Evolutionary conservation across 2,797 vertebrate species (phyloP).

Genomic region (Poeciliopsis infans): DNA sequence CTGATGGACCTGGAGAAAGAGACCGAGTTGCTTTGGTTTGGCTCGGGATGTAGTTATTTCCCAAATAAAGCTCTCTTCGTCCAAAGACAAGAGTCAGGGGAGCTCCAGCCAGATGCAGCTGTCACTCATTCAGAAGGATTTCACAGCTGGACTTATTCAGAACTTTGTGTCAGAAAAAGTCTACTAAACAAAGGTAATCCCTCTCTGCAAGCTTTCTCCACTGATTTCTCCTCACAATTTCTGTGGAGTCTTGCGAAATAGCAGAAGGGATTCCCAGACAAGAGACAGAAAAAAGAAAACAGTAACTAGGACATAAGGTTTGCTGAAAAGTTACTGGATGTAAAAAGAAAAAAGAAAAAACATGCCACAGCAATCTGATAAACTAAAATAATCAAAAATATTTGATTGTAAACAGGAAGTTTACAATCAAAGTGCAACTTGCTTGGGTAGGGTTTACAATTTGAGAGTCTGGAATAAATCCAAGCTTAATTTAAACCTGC

Average conservation of each 20-base stretch:
- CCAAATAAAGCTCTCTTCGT: constrained; percentile 67
- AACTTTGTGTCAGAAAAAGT: constrained; percentile 85
- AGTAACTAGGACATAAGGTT: constrained; percentile 11
- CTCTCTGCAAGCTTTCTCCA: constrained; percentile 42
- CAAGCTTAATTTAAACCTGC: not conserved
- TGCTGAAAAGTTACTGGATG: constrained; percentile 36
- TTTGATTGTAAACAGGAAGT: not conserved
- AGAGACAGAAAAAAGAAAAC: constrained; percentile 10
- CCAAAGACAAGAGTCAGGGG: constrained; percentile 47
- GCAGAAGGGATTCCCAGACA: constrained; percentile 65
- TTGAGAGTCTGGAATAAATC: not conserved
- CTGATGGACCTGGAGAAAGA: constrained; percentile 17
- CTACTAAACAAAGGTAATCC: constrained; percentile 90
- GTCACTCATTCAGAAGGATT: constrained; percentile 88
- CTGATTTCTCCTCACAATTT: constrained; percentile 55
- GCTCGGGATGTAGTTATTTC: constrained; percentile 58
- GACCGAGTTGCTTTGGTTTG: constrained; percentile 47
- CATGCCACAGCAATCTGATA: constrained; percentile 65
- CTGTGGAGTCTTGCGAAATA: constrained; percentile 59
- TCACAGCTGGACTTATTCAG: constrained; percentile 89
- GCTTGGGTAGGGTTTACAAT: not conserved
- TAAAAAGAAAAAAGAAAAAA: constrained; percentile 19
- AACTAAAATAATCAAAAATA: constrained; percentile 39
- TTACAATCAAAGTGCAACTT: not conserved
- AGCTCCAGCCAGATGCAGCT: constrained; percentile 82